These are phyloP conservation scores for Zonotrichia leucophrys DNA, from an alignment of 2,113 vertebrate genomes.

Conservation along the genomic window DNA sequence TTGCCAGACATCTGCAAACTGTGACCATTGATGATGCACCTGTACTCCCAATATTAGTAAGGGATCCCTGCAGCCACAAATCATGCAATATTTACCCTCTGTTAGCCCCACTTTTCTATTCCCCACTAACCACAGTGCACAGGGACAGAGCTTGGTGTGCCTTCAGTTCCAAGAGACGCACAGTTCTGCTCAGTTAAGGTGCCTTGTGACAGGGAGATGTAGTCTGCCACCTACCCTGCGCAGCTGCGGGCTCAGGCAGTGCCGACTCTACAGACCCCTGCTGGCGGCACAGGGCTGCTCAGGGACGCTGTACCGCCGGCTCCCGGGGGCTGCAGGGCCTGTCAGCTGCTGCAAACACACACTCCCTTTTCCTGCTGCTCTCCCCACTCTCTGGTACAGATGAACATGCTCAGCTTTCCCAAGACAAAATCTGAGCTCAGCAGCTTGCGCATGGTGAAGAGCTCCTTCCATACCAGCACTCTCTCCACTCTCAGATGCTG, in stretches of 20 bases:
- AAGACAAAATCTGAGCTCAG: neutral
- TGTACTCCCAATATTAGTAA: neutral
- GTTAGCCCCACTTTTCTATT: rapidly evolving
- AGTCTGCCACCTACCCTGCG: neutral
- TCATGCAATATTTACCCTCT: neutral
- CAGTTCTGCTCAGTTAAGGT: neutral
- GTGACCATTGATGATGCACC: neutral
- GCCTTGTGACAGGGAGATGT: neutral
- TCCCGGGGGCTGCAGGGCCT: rapidly evolving
- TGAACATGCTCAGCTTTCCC: neutral
- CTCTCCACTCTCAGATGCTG: neutral
- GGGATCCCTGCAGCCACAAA: neutral
- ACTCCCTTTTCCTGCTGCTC: neutral
- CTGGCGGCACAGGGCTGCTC: neutral
- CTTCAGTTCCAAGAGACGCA: neutral
- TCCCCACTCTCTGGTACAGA: neutral
- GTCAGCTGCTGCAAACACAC: neutral
- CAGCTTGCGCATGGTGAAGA: neutral
- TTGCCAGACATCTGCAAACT: neutral
- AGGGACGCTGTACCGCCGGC: neutral
- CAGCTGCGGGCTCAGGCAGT: neutral
- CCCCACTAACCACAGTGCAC: neutral
- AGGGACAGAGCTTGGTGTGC: neutral
- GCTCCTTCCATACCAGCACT: neutral
- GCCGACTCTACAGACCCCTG: neutral